These are phyloP conservation scores for Serinus canaria DNA, from an alignment of 2,113 vertebrate genomes.

Conservation along the genomic window DNA sequence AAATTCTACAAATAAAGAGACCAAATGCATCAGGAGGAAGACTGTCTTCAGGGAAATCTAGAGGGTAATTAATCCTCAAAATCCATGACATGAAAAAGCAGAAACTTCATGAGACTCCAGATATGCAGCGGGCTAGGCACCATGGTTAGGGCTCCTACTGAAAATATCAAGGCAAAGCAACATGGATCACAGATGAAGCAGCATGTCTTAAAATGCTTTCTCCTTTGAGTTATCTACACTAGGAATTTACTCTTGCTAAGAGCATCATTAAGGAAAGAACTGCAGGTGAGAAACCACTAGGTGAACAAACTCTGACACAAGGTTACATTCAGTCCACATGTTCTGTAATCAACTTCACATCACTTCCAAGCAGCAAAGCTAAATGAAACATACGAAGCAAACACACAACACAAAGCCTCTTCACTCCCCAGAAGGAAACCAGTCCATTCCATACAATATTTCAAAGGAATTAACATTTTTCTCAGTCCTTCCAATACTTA, in stretches of 20 bases:
- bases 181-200: not conserved
- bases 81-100: not conserved
- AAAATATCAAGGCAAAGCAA: not conserved
- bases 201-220: not conserved
- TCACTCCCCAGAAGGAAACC: not conserved
- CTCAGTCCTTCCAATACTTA: not conserved
- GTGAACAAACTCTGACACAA: not conserved
- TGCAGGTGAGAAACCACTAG: not conserved
- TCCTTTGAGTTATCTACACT: not conserved
- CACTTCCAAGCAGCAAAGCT: not conserved
- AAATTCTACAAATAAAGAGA: not conserved
- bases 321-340: fast-evolving
- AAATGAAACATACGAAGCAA: not conserved
- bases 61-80: not conserved
- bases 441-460: not conserved
- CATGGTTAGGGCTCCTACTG: not conserved
- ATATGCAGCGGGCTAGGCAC: not conserved
- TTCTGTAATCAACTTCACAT: not conserved
- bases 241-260: not conserved
- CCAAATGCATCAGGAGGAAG: not conserved
- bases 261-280: not conserved
- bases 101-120: not conserved
- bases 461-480: not conserved
- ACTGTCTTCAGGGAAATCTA: not conserved
- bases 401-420: not conserved